Evolutionary conservation across 2,113 vertebrate genomes (phyloP).

Genomic region (Ancistrus triradiatus): DNA sequence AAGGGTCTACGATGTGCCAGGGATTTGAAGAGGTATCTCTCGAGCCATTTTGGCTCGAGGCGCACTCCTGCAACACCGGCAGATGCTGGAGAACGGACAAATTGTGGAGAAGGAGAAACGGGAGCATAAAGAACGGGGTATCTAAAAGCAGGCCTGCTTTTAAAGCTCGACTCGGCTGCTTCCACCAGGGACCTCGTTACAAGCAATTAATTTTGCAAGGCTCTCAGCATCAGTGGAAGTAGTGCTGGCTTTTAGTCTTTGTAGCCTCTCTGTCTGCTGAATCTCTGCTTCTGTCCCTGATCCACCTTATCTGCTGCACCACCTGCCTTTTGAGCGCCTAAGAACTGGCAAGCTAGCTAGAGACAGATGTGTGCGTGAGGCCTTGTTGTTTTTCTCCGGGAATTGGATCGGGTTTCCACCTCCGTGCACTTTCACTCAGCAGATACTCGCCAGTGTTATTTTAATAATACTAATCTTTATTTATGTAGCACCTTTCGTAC

Average conservation of each 20-base stretch:
- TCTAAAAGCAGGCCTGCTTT: slow-evolving; percentile 28
- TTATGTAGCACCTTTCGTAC: too few species aligned
- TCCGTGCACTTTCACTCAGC: too few species aligned
- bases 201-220: slow-evolving; percentile 45
- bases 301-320: slow-evolving; percentile 15
- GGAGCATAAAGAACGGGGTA: not conserved
- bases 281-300: not conserved
- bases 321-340: slow-evolving; percentile 22
- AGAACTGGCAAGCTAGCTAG: slow-evolving; percentile 23
- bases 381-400: slow-evolving; percentile 31
- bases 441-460: slow-evolving; percentile 4
- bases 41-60: not conserved
- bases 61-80: not conserved
- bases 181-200: slow-evolving; percentile 42
- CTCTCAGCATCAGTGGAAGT: slow-evolving; percentile 27
- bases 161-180: slow-evolving; percentile 29
- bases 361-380: slow-evolving; percentile 26
- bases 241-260: slow-evolving; percentile 28
- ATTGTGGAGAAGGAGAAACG: not conserved
- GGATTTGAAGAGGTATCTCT: slow-evolving; percentile 7
- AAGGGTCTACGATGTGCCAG: slow-evolving; percentile 7
- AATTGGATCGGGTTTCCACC: slow-evolving; percentile 36
- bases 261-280: not conserved
- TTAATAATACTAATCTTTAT: too few species aligned
- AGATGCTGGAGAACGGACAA: not conserved